Percentiles rank a stretch among this genome's conserved stretches.
These are phyloP conservation scores for Procambarus virginalis DNA, from an alignment of 1,140 invertebrate genomes.

Conservation along the genomic window DNA sequence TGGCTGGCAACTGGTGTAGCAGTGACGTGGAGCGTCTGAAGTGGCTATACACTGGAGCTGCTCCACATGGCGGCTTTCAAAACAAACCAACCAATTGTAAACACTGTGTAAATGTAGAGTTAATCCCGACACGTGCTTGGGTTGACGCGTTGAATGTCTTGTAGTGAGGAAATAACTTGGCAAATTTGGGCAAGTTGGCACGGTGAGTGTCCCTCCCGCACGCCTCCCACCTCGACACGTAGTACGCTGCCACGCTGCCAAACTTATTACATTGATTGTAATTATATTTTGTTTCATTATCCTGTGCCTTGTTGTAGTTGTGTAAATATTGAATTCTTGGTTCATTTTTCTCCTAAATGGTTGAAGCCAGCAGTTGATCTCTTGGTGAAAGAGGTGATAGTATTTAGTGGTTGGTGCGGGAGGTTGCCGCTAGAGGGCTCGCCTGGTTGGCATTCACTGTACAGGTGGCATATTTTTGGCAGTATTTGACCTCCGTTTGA, in stretches of 20 bases:
- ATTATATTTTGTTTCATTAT: neutral
- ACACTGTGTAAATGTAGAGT: too few species aligned
- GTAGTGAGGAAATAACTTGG: neutral
- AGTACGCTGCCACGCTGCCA: constrained; percentile 16
- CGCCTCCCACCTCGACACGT: neutral
- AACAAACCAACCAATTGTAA: too few species aligned
- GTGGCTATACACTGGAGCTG: too few species aligned
- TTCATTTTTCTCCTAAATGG: neutral
- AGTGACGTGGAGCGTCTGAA: too few species aligned
- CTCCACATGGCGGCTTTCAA: too few species aligned
- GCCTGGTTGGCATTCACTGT: neutral
- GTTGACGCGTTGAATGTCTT: too few species aligned
- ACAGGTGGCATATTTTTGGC: constrained; percentile 35
- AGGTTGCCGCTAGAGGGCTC: constrained; percentile 17
- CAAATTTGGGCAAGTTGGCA: neutral
- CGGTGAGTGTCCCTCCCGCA: neutral
- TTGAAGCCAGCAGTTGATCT: neutral
- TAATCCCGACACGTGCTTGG: too few species aligned
- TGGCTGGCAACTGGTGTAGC: too few species aligned
- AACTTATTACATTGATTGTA: neutral
- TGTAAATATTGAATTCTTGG: neutral
- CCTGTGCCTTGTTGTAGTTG: neutral
- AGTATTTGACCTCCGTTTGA: constrained; percentile 1
- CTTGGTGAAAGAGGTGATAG: neutral
- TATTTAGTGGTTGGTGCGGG: neutral